Evolutionary conservation across 2,113 vertebrate species (phyloP).

Genomic region (Pedetes capensis): DNA sequence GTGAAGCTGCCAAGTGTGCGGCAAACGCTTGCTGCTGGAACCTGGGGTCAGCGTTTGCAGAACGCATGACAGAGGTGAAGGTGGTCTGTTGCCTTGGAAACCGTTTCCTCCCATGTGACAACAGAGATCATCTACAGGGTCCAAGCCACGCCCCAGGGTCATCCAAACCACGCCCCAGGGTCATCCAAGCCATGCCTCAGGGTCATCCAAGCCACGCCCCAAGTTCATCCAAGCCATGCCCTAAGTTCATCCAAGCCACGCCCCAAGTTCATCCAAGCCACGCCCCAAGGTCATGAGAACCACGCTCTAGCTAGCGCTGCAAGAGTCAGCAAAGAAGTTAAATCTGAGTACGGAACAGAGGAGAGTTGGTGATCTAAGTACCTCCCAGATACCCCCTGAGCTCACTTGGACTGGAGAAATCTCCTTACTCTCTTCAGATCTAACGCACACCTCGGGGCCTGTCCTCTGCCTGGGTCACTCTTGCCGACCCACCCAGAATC

Average conservation of each 20-base stretch:
- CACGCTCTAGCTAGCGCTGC: no score
- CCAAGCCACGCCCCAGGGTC: no score
- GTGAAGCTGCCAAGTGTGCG: fast-evolving
- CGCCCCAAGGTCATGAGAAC: no score
- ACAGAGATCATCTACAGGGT: no score
- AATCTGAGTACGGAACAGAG: no score
- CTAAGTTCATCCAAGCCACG: no score
- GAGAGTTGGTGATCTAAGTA: fast-evolving
- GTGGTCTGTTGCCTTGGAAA: neutral
- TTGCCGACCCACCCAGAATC: neutral
- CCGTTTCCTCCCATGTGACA: fast-evolving
- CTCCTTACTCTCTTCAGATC: no score
- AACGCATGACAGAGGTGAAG: neutral
- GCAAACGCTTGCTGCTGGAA: fast-evolving
- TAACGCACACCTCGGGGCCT: no score
- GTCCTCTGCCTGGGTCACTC: neutral
- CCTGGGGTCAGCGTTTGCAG: fast-evolving
- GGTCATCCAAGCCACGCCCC: no score
- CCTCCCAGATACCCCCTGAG: neutral
- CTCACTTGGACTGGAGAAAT: neutral
- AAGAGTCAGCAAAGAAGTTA: neutral
- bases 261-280: no score
- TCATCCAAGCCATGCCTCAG: no score
- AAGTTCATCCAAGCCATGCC: fast-evolving
- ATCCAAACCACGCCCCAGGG: no score